Conservation (phyloP, 1,140 invertebrate species). For the Drosophila teissieri region DNA sequence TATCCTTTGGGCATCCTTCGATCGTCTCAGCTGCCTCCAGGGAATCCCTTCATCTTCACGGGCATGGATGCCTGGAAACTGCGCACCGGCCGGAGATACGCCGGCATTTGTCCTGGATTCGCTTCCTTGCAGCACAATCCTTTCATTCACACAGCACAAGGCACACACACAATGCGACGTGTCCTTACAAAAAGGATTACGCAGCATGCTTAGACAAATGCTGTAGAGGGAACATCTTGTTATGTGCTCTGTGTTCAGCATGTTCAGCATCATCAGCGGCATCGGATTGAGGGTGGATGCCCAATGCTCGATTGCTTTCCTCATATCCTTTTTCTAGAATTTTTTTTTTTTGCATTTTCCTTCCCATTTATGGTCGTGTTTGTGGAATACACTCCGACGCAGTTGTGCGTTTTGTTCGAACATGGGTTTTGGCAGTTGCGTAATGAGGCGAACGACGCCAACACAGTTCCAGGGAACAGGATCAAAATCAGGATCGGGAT, state of each 20-base stretch:
- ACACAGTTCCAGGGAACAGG: slow-evolving; percentile 52
- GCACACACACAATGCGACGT: slow-evolving; percentile 59
- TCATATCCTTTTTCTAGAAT: slow-evolving; percentile 16
- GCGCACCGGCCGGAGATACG: slow-evolving; percentile 78
- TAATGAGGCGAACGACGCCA: slow-evolving; percentile 71
- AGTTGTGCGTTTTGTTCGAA: slow-evolving; percentile 27
- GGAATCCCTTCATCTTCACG: slow-evolving; percentile 7
- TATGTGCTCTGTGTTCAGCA: slow-evolving; percentile 46
- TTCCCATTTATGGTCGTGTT: slow-evolving; percentile 47
- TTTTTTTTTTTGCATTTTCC: slow-evolving; percentile 57
- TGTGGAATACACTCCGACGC: slow-evolving; percentile 59
- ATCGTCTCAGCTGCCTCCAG: slow-evolving; percentile 72
- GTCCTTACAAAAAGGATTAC: slow-evolving; percentile 81
- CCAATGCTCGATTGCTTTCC: slow-evolving; percentile 56
- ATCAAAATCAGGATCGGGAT: neutral
- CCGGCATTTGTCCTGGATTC: slow-evolving; percentile 70
- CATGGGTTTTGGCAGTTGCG: slow-evolving; percentile 73
- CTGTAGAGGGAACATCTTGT: slow-evolving; percentile 64
- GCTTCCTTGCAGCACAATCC: slow-evolving; percentile 65
- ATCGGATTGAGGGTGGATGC: slow-evolving; percentile 72
- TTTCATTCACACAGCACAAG: slow-evolving; percentile 62
- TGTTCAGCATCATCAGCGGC: slow-evolving; percentile 29
- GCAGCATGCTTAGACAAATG: slow-evolving; percentile 78
- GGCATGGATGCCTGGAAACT: slow-evolving; percentile 40
- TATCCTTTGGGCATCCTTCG: slow-evolving; percentile 64